Base-by-base conservation (phyloP, 1,140 invertebrate species). In the Drosophila aff. region DNA sequence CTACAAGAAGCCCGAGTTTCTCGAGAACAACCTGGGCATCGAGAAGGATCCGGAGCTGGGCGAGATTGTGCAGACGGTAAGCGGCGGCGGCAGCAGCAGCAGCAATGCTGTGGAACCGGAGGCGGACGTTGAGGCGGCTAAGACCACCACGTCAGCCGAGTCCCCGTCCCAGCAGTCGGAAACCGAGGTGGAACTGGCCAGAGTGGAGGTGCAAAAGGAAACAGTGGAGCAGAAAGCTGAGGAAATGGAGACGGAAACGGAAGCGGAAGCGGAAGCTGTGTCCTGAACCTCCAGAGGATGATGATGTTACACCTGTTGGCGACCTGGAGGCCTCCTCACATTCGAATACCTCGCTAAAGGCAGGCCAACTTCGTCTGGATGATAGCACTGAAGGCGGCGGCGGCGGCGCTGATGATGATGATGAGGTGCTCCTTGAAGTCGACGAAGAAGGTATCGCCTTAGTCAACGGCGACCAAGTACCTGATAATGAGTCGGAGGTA, bases 1-100 rank as follows among this genome's bases (percentile, higher is more conserved):
- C 43, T 93, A 93, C 50, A 92, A 92, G 52, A 92, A 92, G 55
- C 91, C 92, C 3, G 89, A 93, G 52, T 93, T 93, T n/a, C 63
- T 93, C 11, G 92, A 92, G 58, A 93, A 93, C 74, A 93, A 93
- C 75, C 60, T 92, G 59, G 92, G 92, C 31, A 93, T 93, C 33
- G 92, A 93, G 52, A 80, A 93, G 58, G 92, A 93, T 69, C 92
- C 92, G 1, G 92, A 93, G 63, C 60, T 93, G 16, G 92, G 92
- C 15, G 92, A 93, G 53, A 93, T 93, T 62, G 91, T 93, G 10
- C 92, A 93, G 59, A 87, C 84, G 21, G 91, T 73, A 5, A 82
- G 72, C 43, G 71, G 73, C 4, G 26, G 26, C 26, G 5, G 26
- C 33, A 62, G 11, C n/a, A 33, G 71, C 44, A 76, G 69, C 23